Evolutionary conservation across 2,113 vertebrate genomes (phyloP), one percentile per base, ranked within the genome.

Genomic region (Pelecanoides urinatrix): DNA sequence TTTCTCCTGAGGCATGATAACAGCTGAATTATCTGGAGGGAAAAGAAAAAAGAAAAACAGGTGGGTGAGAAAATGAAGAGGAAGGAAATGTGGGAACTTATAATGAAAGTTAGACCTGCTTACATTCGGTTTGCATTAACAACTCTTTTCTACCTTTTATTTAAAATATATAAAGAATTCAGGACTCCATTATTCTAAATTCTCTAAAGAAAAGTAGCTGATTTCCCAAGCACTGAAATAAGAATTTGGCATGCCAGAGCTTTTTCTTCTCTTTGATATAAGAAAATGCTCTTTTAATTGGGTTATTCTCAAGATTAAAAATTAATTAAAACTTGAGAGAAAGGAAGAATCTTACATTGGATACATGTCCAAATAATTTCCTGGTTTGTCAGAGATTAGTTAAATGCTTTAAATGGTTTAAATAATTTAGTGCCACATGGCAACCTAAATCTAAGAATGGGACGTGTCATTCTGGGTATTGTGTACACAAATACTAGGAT

Each of bases 21-120:
- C 70, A 87, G 83, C 83, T 93, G 70, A 96, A 96, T 34, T 89
- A 92, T 96, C 93, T 81, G n/a, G 76, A 94, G 84, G 74, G 74
- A 58, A 92, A 95, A 65, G 21, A 68, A 76, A 78, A 82, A 72
- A 68, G 49, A 76, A 90, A 94, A 96, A 70, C n/a, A 94, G 44
- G 63, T 96, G 70, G n/a, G 61, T 86, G 89, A 97, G 75, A 94
- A 94, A 94, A 92, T 42, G 10, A 85, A 89, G 36, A 93, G 32
- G 68, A 88, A 94, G 30, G 62, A 93, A 75, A 86, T 80, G 8
- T 40, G 17, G 32, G 55, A 76, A 61, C 2, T 66, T 58, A 61
- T 36, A 79, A 80, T 49, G 85, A 72, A 92, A 92, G 92, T 74
- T 52, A 88, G 59, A 80, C 30, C 50, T 93, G 26, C 38, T 88